A percentile compares a stretch with the other conserved stretches of the same genome.
phyloP scores from a whole-genome alignment of 2,888 invertebrate genomes.

The Caenorhabditis afra region DNA sequence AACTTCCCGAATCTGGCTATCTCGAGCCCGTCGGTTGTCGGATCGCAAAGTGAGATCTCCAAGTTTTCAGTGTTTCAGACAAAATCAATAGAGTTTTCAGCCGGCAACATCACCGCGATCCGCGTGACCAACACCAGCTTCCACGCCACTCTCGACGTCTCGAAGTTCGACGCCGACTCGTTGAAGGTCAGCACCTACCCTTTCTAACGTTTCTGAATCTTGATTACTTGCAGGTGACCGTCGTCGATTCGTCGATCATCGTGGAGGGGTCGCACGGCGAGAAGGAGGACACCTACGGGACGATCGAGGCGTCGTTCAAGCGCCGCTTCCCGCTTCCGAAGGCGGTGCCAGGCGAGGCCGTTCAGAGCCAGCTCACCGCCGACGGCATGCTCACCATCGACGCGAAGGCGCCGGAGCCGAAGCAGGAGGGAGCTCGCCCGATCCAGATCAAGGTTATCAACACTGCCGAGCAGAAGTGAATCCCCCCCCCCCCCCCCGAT shows the following conservation, averaged over 20 bases:
- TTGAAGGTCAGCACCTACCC: conserved; percentile 71
- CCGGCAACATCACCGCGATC: conserved; percentile 62
- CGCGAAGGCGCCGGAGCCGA: conserved; percentile 63
- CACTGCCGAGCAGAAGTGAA: conserved; percentile 35
- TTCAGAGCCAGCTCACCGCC: conserved; percentile 73
- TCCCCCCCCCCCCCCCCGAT: neutral
- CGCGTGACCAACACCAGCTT: conserved; percentile 74
- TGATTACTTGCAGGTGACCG: conserved; percentile 78
- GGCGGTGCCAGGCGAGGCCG: conserved; percentile 71
- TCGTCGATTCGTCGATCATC: conserved; percentile 73
- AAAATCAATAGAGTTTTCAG: conserved; percentile 17
- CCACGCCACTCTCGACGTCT: conserved; percentile 74
- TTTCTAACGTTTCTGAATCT: conserved; percentile 5
- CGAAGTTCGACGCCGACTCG: conserved; percentile 75
- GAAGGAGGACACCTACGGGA: conserved; percentile 75
- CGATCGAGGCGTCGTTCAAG: conserved; percentile 66
- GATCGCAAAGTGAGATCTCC: conserved; percentile 1
- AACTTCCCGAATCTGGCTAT: conserved; percentile 53
- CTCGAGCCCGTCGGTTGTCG: conserved; percentile 42
- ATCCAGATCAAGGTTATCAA: conserved; percentile 70
- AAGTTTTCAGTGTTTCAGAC: too few relatives aligned
- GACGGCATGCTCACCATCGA: conserved; percentile 75
- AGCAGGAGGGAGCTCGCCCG: conserved; percentile 63
- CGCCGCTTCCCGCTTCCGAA: conserved; percentile 74
- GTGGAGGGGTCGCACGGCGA: conserved; percentile 76